phyloP scores from a whole-genome alignment of 2,113 vertebrate species.

The Cyrtonyx montezumae region DNA sequence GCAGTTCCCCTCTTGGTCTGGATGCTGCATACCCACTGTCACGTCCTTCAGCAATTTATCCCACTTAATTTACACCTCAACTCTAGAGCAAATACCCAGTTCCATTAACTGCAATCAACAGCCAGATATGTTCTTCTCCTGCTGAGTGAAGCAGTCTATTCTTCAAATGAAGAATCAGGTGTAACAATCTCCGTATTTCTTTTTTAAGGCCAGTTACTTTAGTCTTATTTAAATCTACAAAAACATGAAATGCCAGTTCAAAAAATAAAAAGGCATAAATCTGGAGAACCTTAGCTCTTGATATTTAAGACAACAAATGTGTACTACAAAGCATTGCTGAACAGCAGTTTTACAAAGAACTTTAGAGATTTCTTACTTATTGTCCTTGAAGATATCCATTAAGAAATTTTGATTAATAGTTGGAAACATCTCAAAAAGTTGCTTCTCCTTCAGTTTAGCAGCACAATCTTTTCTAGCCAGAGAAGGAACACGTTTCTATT shows the following conservation, averaged over 20 bases:
- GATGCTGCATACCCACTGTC: background rate
- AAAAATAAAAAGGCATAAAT: background rate
- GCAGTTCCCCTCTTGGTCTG: background rate
- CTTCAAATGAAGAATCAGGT: background rate
- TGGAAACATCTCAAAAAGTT: conserved; percentile 91
- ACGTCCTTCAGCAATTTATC: background rate
- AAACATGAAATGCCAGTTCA: background rate
- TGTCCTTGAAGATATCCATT: conserved; percentile 91
- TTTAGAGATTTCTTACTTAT: conserved; percentile 86
- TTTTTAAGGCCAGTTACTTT: background rate
- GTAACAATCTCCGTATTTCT: background rate
- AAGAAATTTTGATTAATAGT: conserved; percentile 91
- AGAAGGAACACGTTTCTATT: conserved; percentile 83
- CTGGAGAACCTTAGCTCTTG: background rate
- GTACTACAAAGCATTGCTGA: background rate
- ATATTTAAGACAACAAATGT: background rate
- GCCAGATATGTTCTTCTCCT: background rate
- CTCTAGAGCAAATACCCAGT: background rate
- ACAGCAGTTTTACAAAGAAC: background rate
- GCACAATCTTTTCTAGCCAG: conserved; percentile 86
- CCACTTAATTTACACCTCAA: background rate
- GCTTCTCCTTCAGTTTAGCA: conserved; percentile 88
- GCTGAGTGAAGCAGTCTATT: background rate
- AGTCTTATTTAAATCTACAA: background rate
- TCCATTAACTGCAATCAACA: background rate